phyloP scores from a whole-genome alignment of 2,113 vertebrate species.

The Tympanuchus pallidicinctus region DNA sequence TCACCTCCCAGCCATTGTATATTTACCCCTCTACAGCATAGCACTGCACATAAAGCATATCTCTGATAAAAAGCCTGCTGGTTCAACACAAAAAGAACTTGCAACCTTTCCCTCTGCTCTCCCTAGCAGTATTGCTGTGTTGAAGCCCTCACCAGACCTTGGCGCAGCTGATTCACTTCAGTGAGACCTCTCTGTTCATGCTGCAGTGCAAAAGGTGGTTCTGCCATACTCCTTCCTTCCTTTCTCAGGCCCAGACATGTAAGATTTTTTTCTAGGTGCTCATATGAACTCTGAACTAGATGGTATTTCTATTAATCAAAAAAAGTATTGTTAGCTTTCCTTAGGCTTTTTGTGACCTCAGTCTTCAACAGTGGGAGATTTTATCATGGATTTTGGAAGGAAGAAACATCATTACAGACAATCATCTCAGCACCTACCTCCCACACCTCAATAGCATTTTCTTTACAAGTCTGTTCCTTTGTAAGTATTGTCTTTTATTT shows the following conservation, averaged over 20 bases:
- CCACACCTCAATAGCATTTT: slow-evolving; percentile 5
- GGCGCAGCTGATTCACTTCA: fast-evolving
- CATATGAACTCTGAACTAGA: slow-evolving; percentile 22
- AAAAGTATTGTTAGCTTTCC: background rate
- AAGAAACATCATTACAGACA: background rate
- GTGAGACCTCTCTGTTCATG: background rate
- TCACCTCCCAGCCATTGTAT: background rate
- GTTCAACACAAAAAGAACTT: background rate
- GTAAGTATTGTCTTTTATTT: background rate
- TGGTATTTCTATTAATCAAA: background rate
- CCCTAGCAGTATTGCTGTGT: background rate
- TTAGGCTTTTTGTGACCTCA: background rate
- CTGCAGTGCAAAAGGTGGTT: background rate
- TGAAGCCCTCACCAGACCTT: background rate
- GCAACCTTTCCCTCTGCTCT: background rate
- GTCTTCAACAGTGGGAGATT: slow-evolving; percentile 20
- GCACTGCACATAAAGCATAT: background rate
- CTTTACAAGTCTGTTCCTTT: background rate
- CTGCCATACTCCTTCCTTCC: background rate
- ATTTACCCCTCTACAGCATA: background rate
- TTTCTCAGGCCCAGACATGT: background rate
- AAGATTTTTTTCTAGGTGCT: slow-evolving; percentile 22
- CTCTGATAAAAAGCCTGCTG: background rate
- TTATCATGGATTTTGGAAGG: background rate
- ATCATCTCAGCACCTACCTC: background rate